Conservation (phyloP, 2,113 vertebrate genomes). For the Melanostigma gelatinosum region DNA sequence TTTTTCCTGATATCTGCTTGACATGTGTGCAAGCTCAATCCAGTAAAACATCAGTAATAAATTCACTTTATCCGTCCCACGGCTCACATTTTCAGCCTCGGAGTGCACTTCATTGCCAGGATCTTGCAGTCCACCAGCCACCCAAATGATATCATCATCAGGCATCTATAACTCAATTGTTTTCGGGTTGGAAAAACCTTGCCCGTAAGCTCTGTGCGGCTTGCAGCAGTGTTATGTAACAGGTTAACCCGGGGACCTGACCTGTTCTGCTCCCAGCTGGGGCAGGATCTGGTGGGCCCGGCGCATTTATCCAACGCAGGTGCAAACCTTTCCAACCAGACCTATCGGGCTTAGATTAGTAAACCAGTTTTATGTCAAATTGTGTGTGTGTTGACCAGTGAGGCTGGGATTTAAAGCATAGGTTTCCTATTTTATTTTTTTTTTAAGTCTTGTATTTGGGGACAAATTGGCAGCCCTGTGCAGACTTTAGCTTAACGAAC, state of each 20-base stretch:
- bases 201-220: constrained; percentile 28
- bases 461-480: neutral
- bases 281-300: constrained; percentile 30
- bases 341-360: neutral
- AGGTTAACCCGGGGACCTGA: constrained; percentile 62
- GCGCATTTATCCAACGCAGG: neutral
- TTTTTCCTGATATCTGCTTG: constrained; percentile 10
- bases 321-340: neutral
- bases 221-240: constrained; percentile 56
- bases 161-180: constrained; percentile 56
- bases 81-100: constrained; percentile 4
- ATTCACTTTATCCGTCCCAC: constrained; percentile 14
- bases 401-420: neutral
- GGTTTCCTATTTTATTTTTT: neutral
- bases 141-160: constrained; percentile 43
- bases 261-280: constrained; percentile 48
- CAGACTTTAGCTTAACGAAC: neutral
- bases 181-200: constrained; percentile 36
- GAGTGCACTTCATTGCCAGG: constrained; percentile 12
- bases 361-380: neutral
- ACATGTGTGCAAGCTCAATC: constrained; percentile 15
- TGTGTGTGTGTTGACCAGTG: neutral
- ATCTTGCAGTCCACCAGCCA: constrained; percentile 1
- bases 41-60: constrained; percentile 18
- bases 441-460: neutral